Evolutionary conservation across 1,140 invertebrate species (phyloP), one percentile per base, ranked within the genome.

Genomic region (Lordiphosa stackelbergi): DNA sequence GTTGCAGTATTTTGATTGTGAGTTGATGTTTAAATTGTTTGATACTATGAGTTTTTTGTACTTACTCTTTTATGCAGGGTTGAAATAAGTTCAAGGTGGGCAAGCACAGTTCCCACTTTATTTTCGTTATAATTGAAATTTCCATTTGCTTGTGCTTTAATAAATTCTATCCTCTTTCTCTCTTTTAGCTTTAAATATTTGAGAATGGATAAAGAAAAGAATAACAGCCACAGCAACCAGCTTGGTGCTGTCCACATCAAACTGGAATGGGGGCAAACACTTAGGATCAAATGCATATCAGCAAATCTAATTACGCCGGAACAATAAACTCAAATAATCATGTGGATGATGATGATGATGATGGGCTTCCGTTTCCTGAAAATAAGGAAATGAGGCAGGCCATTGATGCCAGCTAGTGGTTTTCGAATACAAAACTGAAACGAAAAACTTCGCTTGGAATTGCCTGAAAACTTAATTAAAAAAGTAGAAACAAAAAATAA

Each of bases 301-400:
- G 40, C 19, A 53, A 73, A 74, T 73, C 71, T 22, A 73, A 73
- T 64, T 74, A 64, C 41, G 24, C 24, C 37, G 36, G 49, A 48
- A 48, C 58, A 69, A 70, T 62, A 70, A 72, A 53, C 37, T 22
- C 35, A 11, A 46, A 13, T 24, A 46, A 28, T 24, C 36, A 11
- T 41, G 37, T 31, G 42, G 10, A 37, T 36, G 40, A 28, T 53
- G 43, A 38, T 41, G 65, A 55, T 34, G 66, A 55, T 60, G 51
- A 1, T n/a, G n/a, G 16, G 41, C 46, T 52, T 63, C 38, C 53
- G 36, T 42, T 38, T 52, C 22, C 34, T 45, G 22, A 34, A n/a
- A 12, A 4, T 12, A 8, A n/a, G 46, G 38, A 43, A 49, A 24
- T 57, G 35, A 34, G 12, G 12, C 22, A 24, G 22, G 22, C 22